Evolutionary conservation across 2,113 vertebrate species (phyloP), one percentile per base, ranked within the genome.

Genomic region (Loxodonta africana): DNA sequence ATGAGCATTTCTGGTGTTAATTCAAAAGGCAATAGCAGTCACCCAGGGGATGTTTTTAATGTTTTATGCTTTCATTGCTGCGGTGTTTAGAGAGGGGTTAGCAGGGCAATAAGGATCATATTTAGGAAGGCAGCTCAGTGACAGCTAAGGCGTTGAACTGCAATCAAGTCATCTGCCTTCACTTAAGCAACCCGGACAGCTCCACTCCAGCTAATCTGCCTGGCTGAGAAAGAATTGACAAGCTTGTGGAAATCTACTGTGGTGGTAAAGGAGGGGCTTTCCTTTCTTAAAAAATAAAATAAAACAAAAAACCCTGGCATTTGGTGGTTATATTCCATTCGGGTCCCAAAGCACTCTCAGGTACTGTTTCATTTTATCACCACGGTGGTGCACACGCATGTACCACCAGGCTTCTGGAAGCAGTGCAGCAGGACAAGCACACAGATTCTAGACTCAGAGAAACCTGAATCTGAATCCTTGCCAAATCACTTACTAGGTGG

Each of bases 71-170:
- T 96, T 67, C 60, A 83, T 10, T 30, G 71, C 4, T 6, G 67
- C 0, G 88, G 12, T 93, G 96, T 96, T 94, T 96, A 48, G 5
- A 89, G 46, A 94, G 41, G 95, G 77, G 94, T 96, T 82, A 97
- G 88, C 28, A 93, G 96, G 81, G 94, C 53, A 93, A 89, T 80
- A 85, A 83, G 71, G 88, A 95, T 93, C 95, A 97, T 96, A 97
- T 78, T 85, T 71, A 92, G 88, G 95, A 91, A 57, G 53, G 96
- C 63, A 62, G 91, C 28, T 17, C 18, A 0, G 1, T 60, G 86
- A 98, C 48, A 95, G 86, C 96, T 46, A 71, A 87, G 83, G n/a
- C 96, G 95, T 6, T 60, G 81, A 94, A 88, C 57, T 65, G 82
- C 87, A 93, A 88, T 97, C 96, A 96, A 94, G 90, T 62, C 94